These are phyloP conservation scores for Agapornis roseicollis DNA, from an alignment of 2,113 vertebrate genomes.

Conservation along the genomic window DNA sequence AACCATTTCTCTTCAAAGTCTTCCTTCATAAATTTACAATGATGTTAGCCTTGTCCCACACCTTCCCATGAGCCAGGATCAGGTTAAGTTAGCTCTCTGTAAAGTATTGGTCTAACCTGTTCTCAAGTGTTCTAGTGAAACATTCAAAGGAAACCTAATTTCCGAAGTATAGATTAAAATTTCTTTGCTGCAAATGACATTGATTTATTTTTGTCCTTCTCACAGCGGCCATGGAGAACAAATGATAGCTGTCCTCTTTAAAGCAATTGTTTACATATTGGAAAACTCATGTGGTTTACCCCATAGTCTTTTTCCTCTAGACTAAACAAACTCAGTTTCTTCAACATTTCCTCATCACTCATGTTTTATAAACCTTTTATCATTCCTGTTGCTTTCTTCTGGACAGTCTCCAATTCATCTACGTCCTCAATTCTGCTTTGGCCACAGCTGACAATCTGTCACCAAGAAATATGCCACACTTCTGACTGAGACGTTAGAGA, in stretches of 20 bases:
- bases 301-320: conserved; percentile 33
- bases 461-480: neutral
- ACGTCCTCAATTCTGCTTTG: neutral
- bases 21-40: neutral
- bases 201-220: conserved; percentile 23
- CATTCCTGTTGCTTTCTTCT: conserved; percentile 31
- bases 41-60: neutral
- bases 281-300: neutral
- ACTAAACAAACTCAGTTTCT: conserved; percentile 67
- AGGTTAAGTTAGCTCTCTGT: neutral
- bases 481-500: neutral
- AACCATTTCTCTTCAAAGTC: neutral
- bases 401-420: conserved; percentile 34
- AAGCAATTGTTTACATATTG: conserved; percentile 29
- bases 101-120: neutral
- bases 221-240: neutral
- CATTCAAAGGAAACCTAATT: neutral
- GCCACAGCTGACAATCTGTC: neutral
- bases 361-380: conserved; percentile 49
- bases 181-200: neutral
- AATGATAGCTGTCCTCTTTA: neutral
- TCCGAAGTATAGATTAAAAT: neutral
- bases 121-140: neutral
- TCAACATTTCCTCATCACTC: conserved; percentile 54
- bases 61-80: neutral